Evolutionary conservation across 2,113 vertebrate genomes (phyloP).

Genomic region (Emydocephalus ijimae): DNA sequence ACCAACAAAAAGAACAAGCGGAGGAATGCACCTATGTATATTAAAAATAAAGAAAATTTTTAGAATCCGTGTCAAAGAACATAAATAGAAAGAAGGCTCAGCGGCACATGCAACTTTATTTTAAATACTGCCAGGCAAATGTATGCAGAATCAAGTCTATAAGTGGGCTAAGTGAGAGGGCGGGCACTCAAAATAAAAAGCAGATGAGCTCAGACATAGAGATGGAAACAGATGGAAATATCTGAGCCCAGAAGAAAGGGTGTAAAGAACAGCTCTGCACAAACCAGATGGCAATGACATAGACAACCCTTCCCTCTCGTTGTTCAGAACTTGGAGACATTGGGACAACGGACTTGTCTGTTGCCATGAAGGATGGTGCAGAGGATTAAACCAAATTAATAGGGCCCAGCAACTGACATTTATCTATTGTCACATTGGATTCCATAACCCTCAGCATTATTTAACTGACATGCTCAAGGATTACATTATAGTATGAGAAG

Average conservation of each 20-base stretch:
- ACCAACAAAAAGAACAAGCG: neutral
- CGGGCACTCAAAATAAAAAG: constrained; percentile 50
- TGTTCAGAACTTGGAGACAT: neutral
- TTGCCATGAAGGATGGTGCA: neutral
- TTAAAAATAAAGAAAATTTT: neutral
- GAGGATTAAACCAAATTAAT: neutral
- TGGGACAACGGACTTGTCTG: neutral
- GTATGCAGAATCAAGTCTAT: constrained; percentile 58
- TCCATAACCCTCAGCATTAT: accelerated
- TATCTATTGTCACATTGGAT: neutral
- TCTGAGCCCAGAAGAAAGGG: constrained; percentile 19
- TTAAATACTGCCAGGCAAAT: constrained; percentile 60
- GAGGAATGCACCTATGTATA: neutral
- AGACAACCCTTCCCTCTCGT: neutral
- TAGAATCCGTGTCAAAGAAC: constrained; percentile 22
- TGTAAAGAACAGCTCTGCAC: neutral
- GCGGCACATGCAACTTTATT: constrained; percentile 61
- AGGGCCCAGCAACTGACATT: neutral
- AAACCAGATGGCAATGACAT: neutral
- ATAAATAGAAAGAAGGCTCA: neutral
- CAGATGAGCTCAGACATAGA: constrained; percentile 54
- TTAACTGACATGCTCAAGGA: neutral
- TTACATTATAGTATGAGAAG: neutral
- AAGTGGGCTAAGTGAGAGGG: constrained; percentile 52
- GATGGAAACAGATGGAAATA: constrained; percentile 46